Evolutionary conservation across 2,113 vertebrate genomes (phyloP).

Genomic region (Agapornis roseicollis): DNA sequence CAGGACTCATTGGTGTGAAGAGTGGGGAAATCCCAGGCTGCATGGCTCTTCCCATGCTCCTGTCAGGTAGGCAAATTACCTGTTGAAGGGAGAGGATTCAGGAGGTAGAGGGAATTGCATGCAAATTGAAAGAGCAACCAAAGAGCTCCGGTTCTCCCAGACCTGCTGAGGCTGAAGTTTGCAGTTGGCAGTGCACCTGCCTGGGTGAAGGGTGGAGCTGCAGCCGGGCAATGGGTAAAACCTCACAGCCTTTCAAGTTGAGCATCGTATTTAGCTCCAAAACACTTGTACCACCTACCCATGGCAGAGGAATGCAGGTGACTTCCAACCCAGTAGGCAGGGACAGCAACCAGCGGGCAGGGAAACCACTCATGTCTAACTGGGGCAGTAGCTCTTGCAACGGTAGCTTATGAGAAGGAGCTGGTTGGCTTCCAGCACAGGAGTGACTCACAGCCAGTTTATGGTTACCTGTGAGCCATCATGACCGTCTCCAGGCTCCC

Average conservation of each 20-base stretch:
- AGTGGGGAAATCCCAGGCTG: neutral
- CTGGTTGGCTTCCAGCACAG: neutral
- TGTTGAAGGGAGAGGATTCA: neutral
- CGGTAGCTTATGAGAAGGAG: neutral
- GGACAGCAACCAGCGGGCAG: neutral
- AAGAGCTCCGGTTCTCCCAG: neutral
- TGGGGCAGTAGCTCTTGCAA: neutral
- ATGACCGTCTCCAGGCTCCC: accelerated
- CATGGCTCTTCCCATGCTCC: neutral
- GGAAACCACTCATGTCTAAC: neutral
- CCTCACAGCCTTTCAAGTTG: neutral
- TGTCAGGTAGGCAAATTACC: neutral
- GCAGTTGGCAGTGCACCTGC: slow-evolving; percentile 27
- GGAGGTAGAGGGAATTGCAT: slow-evolving; percentile 24
- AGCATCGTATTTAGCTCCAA: neutral
- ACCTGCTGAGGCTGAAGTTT: neutral
- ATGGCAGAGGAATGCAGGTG: neutral
- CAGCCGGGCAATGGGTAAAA: neutral
- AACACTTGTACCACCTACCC: neutral
- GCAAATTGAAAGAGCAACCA: slow-evolving; percentile 11
- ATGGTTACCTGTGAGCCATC: neutral
- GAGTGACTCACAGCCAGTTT: neutral
- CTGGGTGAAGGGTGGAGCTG: neutral
- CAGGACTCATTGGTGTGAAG: neutral
- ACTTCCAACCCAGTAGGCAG: neutral